Percentiles rank a stretch among this genome's conserved stretches.
These are phyloP conservation scores for Trichonephila clavata DNA, from an alignment of 1,140 invertebrate genomes.

Conservation along the genomic window DNA sequence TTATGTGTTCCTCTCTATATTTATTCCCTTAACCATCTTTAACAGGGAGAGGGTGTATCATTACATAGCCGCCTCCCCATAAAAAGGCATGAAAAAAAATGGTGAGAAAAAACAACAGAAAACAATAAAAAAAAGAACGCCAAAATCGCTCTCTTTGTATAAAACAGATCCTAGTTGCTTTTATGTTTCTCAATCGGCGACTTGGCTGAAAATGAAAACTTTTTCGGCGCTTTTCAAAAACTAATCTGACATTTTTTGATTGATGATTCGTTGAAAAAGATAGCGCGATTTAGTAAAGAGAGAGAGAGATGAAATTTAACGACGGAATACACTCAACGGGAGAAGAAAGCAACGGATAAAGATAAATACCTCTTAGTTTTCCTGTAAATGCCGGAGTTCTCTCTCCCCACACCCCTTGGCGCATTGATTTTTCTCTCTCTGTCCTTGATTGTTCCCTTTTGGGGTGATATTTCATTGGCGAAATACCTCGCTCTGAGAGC, in stretches of 20 bases:
- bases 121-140: not conserved
- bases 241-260: slow-evolving; percentile 73
- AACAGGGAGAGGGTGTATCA: not conserved
- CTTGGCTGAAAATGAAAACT: slow-evolving; percentile 57
- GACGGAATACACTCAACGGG: not conserved
- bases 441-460: slow-evolving; percentile 45
- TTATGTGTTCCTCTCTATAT: not conserved
- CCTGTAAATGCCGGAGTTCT: slow-evolving; percentile 48
- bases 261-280: slow-evolving; percentile 57
- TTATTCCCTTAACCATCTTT: slow-evolving; percentile 5
- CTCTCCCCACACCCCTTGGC: not conserved
- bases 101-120: not conserved
- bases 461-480: slow-evolving; percentile 71
- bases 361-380: slow-evolving; percentile 74
- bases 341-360: slow-evolving; percentile 51
- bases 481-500: slow-evolving; percentile 48
- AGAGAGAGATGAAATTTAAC: not conserved
- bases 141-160: slow-evolving; percentile 17
- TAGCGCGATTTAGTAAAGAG: not conserved
- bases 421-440: slow-evolving; percentile 55
- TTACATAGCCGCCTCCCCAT: not conserved
- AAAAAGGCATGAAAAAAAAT: not conserved
- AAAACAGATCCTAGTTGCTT: slow-evolving; percentile 59
- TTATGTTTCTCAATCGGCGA: slow-evolving; percentile 30
- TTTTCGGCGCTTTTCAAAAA: slow-evolving; percentile 62